phyloP scores from a whole-genome alignment of 1,140 invertebrate species.

The Leptinotarsa undecemlineata region DNA sequence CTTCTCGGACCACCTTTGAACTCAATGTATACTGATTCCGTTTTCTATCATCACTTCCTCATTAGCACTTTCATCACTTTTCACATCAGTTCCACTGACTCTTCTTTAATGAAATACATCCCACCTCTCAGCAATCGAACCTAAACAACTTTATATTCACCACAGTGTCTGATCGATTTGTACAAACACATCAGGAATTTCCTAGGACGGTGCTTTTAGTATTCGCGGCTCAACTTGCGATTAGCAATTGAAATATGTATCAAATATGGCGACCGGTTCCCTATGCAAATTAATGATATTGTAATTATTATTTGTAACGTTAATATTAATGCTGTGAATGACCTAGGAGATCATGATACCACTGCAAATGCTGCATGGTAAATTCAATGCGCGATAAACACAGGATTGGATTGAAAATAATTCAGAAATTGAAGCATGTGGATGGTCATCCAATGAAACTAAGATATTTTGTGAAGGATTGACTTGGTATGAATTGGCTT shows the following conservation, averaged over 20 bases:
- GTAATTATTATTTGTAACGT: constrained; percentile 27
- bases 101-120: no score
- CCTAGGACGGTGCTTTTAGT: constrained; percentile 7
- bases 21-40: no score
- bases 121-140: background rate
- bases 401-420: no score
- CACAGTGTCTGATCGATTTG: background rate
- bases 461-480: no score
- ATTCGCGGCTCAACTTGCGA: background rate
- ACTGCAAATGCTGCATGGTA: background rate
- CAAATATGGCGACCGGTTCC: constrained; percentile 22
- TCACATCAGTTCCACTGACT: no score
- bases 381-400: background rate
- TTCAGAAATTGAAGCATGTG: no score
- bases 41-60: no score
- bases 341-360: constrained; percentile 15
- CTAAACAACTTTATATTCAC: background rate
- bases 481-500: no score
- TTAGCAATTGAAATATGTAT: constrained; percentile 27
- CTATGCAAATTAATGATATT: constrained; percentile 28
- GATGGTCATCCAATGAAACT: no score
- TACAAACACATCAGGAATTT: background rate
- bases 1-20: no score
- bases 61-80: no score
- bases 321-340: constrained; percentile 23